phyloP scores from a whole-genome alignment of 2,797 vertebrate species.

The Novumbra hubbsi region DNA sequence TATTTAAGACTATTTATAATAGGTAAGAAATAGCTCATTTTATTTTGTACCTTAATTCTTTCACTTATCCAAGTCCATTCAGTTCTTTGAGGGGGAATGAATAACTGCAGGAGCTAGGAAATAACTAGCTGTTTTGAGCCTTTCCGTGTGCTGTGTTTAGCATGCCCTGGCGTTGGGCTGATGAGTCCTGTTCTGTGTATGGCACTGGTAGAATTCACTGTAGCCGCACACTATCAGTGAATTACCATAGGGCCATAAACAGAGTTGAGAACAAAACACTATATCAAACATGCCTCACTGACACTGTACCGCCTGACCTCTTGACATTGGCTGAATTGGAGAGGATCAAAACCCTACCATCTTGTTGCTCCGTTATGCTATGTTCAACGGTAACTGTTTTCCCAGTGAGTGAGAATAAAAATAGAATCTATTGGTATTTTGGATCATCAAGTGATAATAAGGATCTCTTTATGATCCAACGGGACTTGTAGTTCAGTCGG shows the following conservation, averaged over 20 bases:
- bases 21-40: too few species aligned
- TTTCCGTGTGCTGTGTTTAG: slow-evolving; percentile 38
- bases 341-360: too few species aligned
- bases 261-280: slow-evolving; percentile 84
- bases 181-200: slow-evolving; percentile 97
- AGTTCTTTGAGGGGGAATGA: neutral
- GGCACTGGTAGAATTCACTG: slow-evolving; percentile 99
- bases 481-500: too few species aligned
- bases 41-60: neutral
- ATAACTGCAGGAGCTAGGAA: neutral
- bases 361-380: too few species aligned
- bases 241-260: slow-evolving; percentile 99
- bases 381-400: neutral
- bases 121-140: slow-evolving; percentile 23
- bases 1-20: neutral
- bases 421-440: neutral
- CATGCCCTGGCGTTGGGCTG: slow-evolving; percentile 36
- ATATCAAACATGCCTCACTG: slow-evolving; percentile 29
- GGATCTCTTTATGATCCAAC: too few species aligned
- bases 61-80: neutral
- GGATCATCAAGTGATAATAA: neutral
- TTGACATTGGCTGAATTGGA: neutral
- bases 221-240: slow-evolving; percentile 98
- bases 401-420: neutral
- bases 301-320: neutral